Conservation (phyloP, 2,888 invertebrate genomes). For the Drosophila neotestacea region DNA sequence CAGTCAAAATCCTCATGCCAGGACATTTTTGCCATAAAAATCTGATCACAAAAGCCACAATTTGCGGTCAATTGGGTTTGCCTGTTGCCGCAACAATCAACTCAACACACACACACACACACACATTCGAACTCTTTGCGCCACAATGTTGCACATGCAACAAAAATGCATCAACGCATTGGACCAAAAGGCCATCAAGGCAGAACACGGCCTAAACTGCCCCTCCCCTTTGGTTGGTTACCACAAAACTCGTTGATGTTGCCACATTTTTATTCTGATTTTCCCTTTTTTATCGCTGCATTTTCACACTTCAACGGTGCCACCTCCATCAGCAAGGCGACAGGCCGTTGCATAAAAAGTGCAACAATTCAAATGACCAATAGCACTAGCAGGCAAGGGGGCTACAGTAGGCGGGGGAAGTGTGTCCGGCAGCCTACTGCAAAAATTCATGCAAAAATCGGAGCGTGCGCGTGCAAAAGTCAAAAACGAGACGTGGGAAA, state of each 20-base stretch:
- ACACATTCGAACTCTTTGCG: constrained; percentile 13
- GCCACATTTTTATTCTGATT: constrained; percentile 47
- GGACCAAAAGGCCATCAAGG: constrained; percentile 54
- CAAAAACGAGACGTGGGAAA: constrained; percentile 52
- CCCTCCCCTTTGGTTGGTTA: not conserved
- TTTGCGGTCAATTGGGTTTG: constrained; percentile 81
- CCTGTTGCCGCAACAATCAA: constrained; percentile 76
- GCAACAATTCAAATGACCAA: constrained; percentile 78
- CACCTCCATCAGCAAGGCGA: constrained; percentile 45
- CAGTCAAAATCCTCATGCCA: constrained; percentile 11
- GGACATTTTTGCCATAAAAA: constrained; percentile 61
- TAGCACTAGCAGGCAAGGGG: not conserved
- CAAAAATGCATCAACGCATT: constrained; percentile 73
- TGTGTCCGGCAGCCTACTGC: constrained; percentile 61
- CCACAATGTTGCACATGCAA: constrained; percentile 70
- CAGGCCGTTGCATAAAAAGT: constrained; percentile 75
- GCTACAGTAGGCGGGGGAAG: not conserved
- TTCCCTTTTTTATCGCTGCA: constrained; percentile 55
- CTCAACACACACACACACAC: constrained; percentile 26
- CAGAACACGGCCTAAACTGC: constrained; percentile 41
- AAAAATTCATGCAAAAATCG: constrained; percentile 77
- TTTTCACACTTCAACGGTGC: constrained; percentile 76
- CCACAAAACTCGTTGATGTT: constrained; percentile 42
- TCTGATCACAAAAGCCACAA: constrained; percentile 78
- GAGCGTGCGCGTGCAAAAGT: constrained; percentile 40